Base-by-base conservation (phyloP, 2,113 vertebrate genomes). In the Podilymbus podiceps region DNA sequence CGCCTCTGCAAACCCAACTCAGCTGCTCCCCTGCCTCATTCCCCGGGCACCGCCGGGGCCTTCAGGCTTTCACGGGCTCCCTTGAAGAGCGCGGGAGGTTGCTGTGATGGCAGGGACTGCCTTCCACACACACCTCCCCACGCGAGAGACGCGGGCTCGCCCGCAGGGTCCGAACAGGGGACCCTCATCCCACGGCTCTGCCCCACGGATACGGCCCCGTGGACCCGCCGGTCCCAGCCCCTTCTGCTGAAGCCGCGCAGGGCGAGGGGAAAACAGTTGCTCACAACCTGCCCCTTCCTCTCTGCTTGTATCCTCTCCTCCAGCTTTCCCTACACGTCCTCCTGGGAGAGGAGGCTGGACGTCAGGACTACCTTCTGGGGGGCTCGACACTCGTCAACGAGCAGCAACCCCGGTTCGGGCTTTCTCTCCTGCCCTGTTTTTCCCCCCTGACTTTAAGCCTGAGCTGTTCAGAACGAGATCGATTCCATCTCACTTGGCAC, bases 391-490 rank as follows among this genome's bases (percentile, higher is more conserved):
- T n/a, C 15, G 15, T 25, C 46, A 27, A 1, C 11, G 28, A 42
- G 3, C 35, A 76, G 31, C 38, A 81, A n/a, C n/a, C n/a, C n/a
- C n/a, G n/a, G n/a, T n/a, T n/a, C 38, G 12, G 4, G 12, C 16
- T 25, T 46, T 64, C 58, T 35, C 2, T 2, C 25, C 30, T 9
- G 21, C 0, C 3, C 25, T n/a, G 1, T 4, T 28, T 40, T 30
- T 40, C 7, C 0, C 2, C 30, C 47, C 13, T 8, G 17, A 7
- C n/a, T 47, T 55, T 20, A 71, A 55, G 27, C 7, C 30, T 75
- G 6, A 38, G 40, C 23, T 31, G 22, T 47, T 38, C 69, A 52
- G 55, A 87, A 73, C 5, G 1, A 85, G 55, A 60, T 6, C n/a
- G 18, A 56, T 52, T 56, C 59, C 22, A 20, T 40, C 58, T 42